A percentile compares a stretch with the other conserved stretches of the same genome.
Evolutionary conservation across 2,113 vertebrate genomes (phyloP).

Genomic region (Myotis lucifugus): DNA sequence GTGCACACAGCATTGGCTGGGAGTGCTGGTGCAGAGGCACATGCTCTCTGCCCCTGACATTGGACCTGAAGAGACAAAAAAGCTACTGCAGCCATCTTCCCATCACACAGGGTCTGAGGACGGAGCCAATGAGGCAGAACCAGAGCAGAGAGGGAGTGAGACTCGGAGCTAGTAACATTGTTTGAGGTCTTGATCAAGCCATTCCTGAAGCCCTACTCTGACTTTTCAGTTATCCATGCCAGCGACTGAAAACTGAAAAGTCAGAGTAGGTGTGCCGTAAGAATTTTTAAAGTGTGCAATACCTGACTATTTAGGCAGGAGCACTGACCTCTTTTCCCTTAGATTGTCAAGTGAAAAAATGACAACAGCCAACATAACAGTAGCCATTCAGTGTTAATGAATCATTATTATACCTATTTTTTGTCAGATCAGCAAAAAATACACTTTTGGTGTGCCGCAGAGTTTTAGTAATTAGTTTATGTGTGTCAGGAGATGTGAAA

Average conservation of each 20-base stretch:
- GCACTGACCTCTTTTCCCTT: neutral
- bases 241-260: too few relatives aligned
- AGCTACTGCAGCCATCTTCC: neutral
- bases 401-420: neutral
- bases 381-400: neutral
- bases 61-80: neutral
- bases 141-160: neutral
- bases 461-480: neutral
- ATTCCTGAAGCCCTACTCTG: neutral
- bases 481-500: neutral
- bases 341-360: neutral
- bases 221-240: neutral
- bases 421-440: neutral
- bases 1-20: neutral
- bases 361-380: neutral
- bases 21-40: neutral
- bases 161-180: neutral
- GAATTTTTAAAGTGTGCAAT: neutral
- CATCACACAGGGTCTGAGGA: neutral
- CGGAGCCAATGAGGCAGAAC: neutral
- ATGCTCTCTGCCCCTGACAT: neutral
- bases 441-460: neutral
- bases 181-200: slow-evolving; percentile 17
- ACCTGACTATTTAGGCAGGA: neutral
- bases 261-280: neutral